These are phyloP conservation scores for Odontomachus brunneus DNA, from an alignment of 1,140 invertebrate species.

Conservation along the genomic window DNA sequence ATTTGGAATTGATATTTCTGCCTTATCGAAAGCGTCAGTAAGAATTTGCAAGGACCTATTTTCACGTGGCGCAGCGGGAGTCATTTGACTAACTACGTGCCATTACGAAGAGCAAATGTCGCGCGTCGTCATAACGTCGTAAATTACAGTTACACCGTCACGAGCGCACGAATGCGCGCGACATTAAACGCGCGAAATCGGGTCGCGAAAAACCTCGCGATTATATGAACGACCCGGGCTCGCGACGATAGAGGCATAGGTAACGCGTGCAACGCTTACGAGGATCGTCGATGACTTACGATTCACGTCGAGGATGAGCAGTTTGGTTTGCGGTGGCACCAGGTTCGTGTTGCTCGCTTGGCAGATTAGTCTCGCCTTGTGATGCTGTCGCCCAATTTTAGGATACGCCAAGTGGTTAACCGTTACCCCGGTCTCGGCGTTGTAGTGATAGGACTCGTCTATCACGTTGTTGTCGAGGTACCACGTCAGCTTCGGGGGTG, in stretches of 20 bases:
- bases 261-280: background rate
- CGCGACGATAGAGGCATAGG: background rate
- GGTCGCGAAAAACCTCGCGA: background rate
- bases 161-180: conserved; percentile 6
- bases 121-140: conserved; percentile 28
- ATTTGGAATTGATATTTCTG: too few species aligned
- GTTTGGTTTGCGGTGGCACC: conserved; percentile 89
- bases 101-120: background rate
- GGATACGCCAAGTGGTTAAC: conserved; percentile 92
- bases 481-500: conserved; percentile 92
- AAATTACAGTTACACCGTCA: conserved; percentile 24
- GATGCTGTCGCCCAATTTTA: conserved; percentile 91
- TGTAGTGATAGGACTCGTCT: conserved; percentile 92
- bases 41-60: conserved; percentile 11
- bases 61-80: background rate
- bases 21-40: too few species aligned
- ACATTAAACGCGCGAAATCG: conserved; percentile 29
- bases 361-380: conserved; percentile 92
- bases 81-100: background rate
- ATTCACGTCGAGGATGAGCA: conserved; percentile 93
- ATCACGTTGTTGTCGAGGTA: conserved; percentile 93
- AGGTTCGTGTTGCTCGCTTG: conserved; percentile 95
- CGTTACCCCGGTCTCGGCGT: conserved; percentile 88
- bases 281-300: conserved; percentile 88
- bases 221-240: too few species aligned